A percentile compares a stretch with the other conserved stretches of the same genome.
Evolutionary conservation across 1,140 invertebrate genomes (phyloP).

Genomic region (Drosophila mayri): DNA sequence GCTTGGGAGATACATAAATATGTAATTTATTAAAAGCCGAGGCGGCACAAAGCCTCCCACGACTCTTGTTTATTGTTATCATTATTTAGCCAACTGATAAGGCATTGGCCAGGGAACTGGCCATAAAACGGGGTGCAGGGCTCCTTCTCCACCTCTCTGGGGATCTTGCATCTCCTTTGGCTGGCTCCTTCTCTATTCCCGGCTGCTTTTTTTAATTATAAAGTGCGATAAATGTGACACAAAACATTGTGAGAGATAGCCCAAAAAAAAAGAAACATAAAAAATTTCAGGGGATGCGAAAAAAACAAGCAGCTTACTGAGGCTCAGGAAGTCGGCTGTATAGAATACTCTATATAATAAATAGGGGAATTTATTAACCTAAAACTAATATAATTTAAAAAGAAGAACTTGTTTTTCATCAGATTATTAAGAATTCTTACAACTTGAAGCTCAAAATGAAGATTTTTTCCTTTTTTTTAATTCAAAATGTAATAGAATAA

Average conservation of each 20-base stretch:
- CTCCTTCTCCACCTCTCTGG: neutral
- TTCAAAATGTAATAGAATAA: too few relatives aligned
- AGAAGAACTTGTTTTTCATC: neutral
- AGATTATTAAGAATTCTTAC: too few relatives aligned
- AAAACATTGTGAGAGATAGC: slow-evolving; percentile 48
- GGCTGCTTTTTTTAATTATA: slow-evolving; percentile 70
- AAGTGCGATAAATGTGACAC: slow-evolving; percentile 82
- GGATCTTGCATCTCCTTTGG: neutral
- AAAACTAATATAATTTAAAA: neutral
- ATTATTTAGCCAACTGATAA: slow-evolving; percentile 80
- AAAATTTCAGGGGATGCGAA: slow-evolving; percentile 14
- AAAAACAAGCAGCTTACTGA: neutral
- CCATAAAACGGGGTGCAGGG: slow-evolving; percentile 10
- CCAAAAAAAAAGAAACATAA: slow-evolving; percentile 16
- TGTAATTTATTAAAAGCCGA: slow-evolving; percentile 74
- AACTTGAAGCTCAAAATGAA: too few relatives aligned
- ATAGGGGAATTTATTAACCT: neutral
- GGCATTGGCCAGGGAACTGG: slow-evolving; percentile 4
- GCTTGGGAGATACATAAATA: slow-evolving; percentile 70
- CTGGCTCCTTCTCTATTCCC: slow-evolving; percentile 19
- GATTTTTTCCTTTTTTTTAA: too few relatives aligned
- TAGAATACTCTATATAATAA: slow-evolving; percentile 2
- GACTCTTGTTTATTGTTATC: slow-evolving; percentile 80
- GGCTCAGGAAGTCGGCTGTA: slow-evolving; percentile 3
- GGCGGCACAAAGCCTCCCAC: slow-evolving; percentile 25